Evolutionary conservation across 1,140 invertebrate species (phyloP).

Genomic region (Rhopalosiphum maidis): DNA sequence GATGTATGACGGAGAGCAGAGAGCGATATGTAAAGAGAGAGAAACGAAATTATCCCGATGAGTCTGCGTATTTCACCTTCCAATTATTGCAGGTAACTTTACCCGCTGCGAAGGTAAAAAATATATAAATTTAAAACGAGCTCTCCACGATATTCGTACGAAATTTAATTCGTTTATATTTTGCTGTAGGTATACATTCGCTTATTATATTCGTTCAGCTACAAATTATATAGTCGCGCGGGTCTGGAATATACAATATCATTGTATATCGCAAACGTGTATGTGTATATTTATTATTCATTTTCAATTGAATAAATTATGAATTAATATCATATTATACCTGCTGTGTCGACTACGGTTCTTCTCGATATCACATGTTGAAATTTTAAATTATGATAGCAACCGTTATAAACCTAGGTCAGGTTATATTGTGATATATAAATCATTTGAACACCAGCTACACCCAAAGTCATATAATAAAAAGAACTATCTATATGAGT

Average conservation of each 20-base stretch:
- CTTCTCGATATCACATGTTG: not conserved
- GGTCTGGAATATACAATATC: not conserved
- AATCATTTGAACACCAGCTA: not conserved
- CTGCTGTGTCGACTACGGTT: not conserved
- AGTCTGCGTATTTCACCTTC: not conserved
- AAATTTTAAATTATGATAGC: slow-evolving; percentile 11
- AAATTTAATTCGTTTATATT: slow-evolving; percentile 17
- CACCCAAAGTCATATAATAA: not conserved
- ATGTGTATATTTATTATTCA: slow-evolving; percentile 9
- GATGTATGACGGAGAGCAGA: no score
- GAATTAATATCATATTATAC: not conserved
- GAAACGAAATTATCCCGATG: not conserved
- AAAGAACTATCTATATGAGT: not conserved
- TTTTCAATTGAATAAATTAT: slow-evolving; percentile 32
- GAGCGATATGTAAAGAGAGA: not conserved
- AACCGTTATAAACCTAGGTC: not conserved
- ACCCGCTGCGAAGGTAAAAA: not conserved
- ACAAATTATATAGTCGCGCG: not conserved
- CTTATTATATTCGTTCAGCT: not conserved
- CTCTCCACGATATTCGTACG: not conserved
- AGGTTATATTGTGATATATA: not conserved
- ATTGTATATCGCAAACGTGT: not conserved
- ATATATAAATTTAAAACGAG: slow-evolving; percentile 24
- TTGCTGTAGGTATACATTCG: not conserved
- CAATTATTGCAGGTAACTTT: not conserved